Evolutionary conservation across 2,888 invertebrate genomes (phyloP).

Genomic region (Acronicta psi): DNA sequence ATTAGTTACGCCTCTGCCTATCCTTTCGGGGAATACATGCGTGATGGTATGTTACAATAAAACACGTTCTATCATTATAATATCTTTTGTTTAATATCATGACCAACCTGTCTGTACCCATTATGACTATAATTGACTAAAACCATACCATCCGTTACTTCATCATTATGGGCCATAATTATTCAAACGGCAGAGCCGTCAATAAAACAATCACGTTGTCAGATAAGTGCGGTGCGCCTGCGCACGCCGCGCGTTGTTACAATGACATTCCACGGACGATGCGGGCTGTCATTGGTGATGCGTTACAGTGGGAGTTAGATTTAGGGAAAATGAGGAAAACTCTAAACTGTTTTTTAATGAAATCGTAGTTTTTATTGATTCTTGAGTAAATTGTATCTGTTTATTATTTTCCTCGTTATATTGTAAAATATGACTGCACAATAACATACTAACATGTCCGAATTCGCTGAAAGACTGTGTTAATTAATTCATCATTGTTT

Average conservation of each 20-base stretch:
- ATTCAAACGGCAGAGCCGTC: slow-evolving; percentile 51
- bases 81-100: slow-evolving; percentile 7
- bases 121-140: slow-evolving; percentile 36
- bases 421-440: too few species aligned
- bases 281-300: slow-evolving; percentile 45
- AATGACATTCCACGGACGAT: slow-evolving; percentile 54
- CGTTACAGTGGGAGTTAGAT: slow-evolving; percentile 7
- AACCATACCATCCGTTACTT: slow-evolving; percentile 24
- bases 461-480: too few species aligned
- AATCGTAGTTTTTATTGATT: too few species aligned
- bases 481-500: too few species aligned
- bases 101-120: neutral
- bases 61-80: too few species aligned
- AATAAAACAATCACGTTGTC: slow-evolving; percentile 58
- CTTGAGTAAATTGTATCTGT: too few species aligned
- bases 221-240: slow-evolving; percentile 53
- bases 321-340: neutral
- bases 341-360: neutral
- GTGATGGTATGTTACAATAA: too few species aligned
- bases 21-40: too few species aligned
- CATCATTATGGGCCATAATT: slow-evolving; percentile 50
- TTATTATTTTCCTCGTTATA: too few species aligned
- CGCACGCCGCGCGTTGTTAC: slow-evolving; percentile 54
- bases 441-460: too few species aligned
- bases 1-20: too few species aligned